Evolutionary conservation across 2,888 invertebrate genomes (phyloP), one percentile per base, ranked within the genome.

Genomic region (Serrognathus titanus): DNA sequence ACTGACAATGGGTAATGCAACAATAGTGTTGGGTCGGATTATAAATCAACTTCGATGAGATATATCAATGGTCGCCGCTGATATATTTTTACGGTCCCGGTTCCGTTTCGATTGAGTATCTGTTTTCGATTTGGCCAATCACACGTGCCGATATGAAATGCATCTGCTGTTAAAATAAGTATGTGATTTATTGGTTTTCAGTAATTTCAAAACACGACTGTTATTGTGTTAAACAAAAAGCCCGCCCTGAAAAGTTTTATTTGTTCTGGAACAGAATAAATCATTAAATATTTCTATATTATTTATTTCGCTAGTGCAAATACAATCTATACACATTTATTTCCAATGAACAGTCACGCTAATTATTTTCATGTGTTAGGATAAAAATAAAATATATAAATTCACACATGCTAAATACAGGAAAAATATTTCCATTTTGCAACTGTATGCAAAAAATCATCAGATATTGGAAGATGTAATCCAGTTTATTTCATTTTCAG

Each of bases 161-260:
- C 76, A 76, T 76, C 76, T 76, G 75, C 72, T 71, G 69, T 69
- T 71, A 71, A 73, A 73, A 75, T 74, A 72, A 72, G 69, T 68
- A 60, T 61, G 59, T 75, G 76, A 76, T 76, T 75, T 76, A 76
- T 74, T 57, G 66, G 66, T 65, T 70, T 71, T 43, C 43, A 43
- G 43, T 43, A 43, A 43, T 43, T 43, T 43, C 43, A 43, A 43
- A 43, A 43, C 43, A 20, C 43, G 16, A 43, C 43, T 43, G 43
- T 43, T 43, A 43, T 43, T 43, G 43, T 20, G 43, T 43, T 43
- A 43, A 43, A 43, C 43, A 43, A 31, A 31, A 43, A 16, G 43
- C 43, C 20, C 20, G 7, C 12, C 13, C 43, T 43, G 43, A 11
- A 43, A 43, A 43, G n/a, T 43, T 43, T 20, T 20, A 43, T 43